phyloP scores from a whole-genome alignment of 2,797 vertebrate genomes.

The Helostoma temminkii region DNA sequence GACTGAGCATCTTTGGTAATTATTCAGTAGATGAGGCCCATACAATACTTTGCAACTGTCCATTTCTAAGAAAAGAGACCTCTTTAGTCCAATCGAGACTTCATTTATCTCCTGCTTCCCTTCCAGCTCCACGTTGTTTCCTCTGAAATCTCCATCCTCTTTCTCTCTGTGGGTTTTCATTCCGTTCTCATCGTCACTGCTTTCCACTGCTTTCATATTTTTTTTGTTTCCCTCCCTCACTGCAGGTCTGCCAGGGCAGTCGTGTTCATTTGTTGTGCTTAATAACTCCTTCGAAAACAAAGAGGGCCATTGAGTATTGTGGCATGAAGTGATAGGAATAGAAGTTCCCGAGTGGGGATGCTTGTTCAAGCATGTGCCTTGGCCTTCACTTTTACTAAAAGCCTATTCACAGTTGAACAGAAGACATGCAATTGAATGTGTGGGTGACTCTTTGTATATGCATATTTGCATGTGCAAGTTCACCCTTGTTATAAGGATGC shows the following conservation, averaged over 20 bases:
- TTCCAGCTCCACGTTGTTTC: slow-evolving; percentile 44
- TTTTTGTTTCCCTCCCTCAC: slow-evolving; percentile 21
- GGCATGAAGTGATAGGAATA: slow-evolving; percentile 74
- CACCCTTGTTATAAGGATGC: slow-evolving; percentile 42
- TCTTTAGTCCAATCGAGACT: slow-evolving; percentile 38
- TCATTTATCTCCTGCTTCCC: slow-evolving; percentile 39
- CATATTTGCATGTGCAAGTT: slow-evolving; percentile 1
- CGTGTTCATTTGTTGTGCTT: slow-evolving; percentile 69
- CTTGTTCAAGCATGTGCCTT: slow-evolving; percentile 66
- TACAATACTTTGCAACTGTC: slow-evolving; percentile 31
- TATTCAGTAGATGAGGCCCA: slow-evolving; percentile 53
- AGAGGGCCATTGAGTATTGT: slow-evolving; percentile 75
- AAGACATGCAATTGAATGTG: slow-evolving; percentile 36
- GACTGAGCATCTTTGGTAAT: slow-evolving; percentile 59
- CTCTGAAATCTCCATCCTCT: slow-evolving; percentile 33
- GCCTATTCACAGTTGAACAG: slow-evolving; percentile 63
- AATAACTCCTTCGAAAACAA: slow-evolving; percentile 72
- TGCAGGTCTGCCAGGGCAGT: slow-evolving; percentile 45
- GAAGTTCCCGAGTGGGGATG: slow-evolving; percentile 64
- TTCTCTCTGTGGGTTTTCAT: slow-evolving; percentile 14
- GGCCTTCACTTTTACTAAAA: slow-evolving; percentile 66
- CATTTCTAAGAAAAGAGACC: slow-evolving; percentile 42
- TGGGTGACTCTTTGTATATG: slow-evolving; percentile 12
- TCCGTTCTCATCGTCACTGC: slow-evolving; percentile 14
- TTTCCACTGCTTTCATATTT: slow-evolving; percentile 7